Evolutionary conservation across 2,888 invertebrate genomes (phyloP).

Genomic region (Cybosia mesomella): DNA sequence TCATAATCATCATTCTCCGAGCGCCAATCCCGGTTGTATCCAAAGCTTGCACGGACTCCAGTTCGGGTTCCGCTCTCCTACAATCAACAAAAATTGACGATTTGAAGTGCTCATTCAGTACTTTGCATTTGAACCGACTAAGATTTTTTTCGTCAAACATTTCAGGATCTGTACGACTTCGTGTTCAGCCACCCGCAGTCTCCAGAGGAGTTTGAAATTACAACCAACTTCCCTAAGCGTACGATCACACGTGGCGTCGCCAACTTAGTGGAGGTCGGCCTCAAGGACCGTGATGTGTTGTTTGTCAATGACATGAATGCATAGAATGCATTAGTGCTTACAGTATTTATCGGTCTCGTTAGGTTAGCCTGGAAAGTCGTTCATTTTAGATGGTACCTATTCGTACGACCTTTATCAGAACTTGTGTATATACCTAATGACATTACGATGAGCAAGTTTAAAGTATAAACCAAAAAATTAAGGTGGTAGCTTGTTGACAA

Average conservation of each 20-base stretch:
- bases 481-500: slow-evolving; percentile 1
- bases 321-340: slow-evolving; percentile 60
- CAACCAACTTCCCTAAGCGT: slow-evolving; percentile 97
- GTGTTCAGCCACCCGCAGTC: slow-evolving; percentile 98
- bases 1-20: no score
- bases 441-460: slow-evolving; percentile 33
- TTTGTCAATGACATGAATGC: slow-evolving; percentile 98
- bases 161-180: slow-evolving; percentile 96
- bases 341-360: slow-evolving; percentile 3
- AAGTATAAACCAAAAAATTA: slow-evolving; percentile 1
- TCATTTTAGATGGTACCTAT: slow-evolving; percentile 22
- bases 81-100: no score
- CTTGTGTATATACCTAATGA: slow-evolving; percentile 39
- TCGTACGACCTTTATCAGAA: slow-evolving; percentile 31
- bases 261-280: slow-evolving; percentile 92
- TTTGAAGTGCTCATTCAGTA: background rate
- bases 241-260: slow-evolving; percentile 89
- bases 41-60: no score
- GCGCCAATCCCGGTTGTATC: no score
- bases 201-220: slow-evolving; percentile 97
- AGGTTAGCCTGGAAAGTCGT: slow-evolving; percentile 9
- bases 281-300: slow-evolving; percentile 96
- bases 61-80: no score
- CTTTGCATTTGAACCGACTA: background rate
- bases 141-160: slow-evolving; percentile 42